Conservation (phyloP, 2,797 vertebrate genomes). For the Tenualosa thibaudeaui region DNA sequence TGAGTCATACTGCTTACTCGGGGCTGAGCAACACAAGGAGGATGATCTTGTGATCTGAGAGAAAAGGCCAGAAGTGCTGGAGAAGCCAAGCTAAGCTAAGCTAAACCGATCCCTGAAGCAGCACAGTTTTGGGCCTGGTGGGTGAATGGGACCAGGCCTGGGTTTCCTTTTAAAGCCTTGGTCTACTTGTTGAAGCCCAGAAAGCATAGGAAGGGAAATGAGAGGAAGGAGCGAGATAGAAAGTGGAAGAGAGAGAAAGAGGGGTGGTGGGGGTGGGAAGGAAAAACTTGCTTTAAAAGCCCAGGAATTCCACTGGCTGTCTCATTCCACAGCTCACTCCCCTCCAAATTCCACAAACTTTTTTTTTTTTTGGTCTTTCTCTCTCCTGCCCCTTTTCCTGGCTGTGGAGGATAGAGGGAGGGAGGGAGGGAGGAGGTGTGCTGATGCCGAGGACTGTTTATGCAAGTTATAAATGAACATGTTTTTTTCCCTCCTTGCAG, state of each 20-base stretch:
- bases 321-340: slow-evolving; percentile 49
- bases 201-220: slow-evolving; percentile 19
- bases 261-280: background rate
- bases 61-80: background rate
- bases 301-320: slow-evolving; percentile 58
- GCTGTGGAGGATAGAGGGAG: slow-evolving; percentile 24
- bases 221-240: background rate
- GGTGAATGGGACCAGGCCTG: slow-evolving; percentile 22
- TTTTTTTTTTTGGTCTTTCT: slow-evolving; percentile 53
- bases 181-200: background rate
- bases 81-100: background rate
- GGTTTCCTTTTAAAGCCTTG: slow-evolving; percentile 47
- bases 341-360: slow-evolving; percentile 66
- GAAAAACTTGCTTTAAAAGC: slow-evolving; percentile 44
- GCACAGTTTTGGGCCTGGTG: background rate
- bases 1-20: slow-evolving; percentile 4
- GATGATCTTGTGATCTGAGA: background rate
- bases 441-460: slow-evolving; percentile 66
- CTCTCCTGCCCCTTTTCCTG: slow-evolving; percentile 41
- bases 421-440: slow-evolving; percentile 42
- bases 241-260: background rate
- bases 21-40: slow-evolving; percentile 1
- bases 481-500: slow-evolving; percentile 64
- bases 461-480: slow-evolving; percentile 70
- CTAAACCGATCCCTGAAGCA: background rate